Base-by-base conservation (phyloP, 2,888 invertebrate species). In the Sympetrum striolatum region DNA sequence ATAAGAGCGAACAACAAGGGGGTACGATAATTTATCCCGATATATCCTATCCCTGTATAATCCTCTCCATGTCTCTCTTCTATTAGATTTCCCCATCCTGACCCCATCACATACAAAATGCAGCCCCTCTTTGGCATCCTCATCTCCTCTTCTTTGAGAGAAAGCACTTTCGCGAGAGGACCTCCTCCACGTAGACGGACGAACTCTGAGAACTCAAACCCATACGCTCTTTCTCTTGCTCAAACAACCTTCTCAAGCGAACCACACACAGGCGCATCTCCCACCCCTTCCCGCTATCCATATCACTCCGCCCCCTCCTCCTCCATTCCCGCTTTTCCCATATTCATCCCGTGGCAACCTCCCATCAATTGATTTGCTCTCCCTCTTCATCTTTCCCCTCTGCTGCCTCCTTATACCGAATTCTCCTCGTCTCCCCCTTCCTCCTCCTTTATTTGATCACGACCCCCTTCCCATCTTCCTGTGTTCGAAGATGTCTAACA, bases 401-500 rank as follows among this genome's bases (percentile, higher is more conserved):
- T 82, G 82, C 58, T 82, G 82, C 82, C 60, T 86, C 86, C 86
- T 86, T 86, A 86, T 86, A 86, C 86, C 86, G 60, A 60, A 86
- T 86, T 86, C 86, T 86, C 35, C 86, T 86, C 86, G 53, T 60
- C 86, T 82, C 82, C 82, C 58, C 82, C 44, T 44, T 44, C 53
- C 60, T 60, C 86, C 60, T 86, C 86, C 86, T 64, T 86, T 86
- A 86, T 86, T 86, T 86, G 86, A 86, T 86, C 86, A 86, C 58
- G 86, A 22, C 35, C 37, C 82, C 82, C 86, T 86, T 64, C 58
- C 58, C 37, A 64, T 64, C 53, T 82, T 53, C 82, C 82, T 82
- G 86, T 86, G 86, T 86, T 86, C 86, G 58, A 86, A 86, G 86
- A 86, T 86, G 86, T 86, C 86, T 86, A 86, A 86, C 86, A 86